phyloP scores from a whole-genome alignment of 2,113 vertebrate species.

The Rostratula benghalensis region DNA sequence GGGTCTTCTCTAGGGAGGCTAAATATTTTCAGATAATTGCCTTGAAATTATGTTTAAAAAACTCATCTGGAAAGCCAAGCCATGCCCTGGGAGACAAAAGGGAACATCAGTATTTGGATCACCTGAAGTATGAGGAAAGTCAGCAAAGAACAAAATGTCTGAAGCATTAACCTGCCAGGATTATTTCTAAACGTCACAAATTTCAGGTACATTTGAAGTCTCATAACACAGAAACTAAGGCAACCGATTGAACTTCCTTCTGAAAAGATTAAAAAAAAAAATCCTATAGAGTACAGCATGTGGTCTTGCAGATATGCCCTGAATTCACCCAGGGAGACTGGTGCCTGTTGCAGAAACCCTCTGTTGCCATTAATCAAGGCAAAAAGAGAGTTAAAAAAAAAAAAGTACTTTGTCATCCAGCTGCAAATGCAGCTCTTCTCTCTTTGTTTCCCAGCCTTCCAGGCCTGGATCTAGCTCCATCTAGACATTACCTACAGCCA shows the following conservation, averaged over 20 bases:
- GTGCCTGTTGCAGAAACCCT: not conserved
- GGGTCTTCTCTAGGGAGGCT: not conserved
- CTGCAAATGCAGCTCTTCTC: not conserved
- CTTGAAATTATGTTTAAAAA: not conserved
- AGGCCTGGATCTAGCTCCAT: not conserved
- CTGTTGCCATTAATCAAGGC: not conserved
- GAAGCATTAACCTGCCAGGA: constrained; percentile 33
- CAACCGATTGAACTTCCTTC: not conserved
- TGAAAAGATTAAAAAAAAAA: constrained; percentile 29
- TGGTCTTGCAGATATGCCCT: constrained; percentile 1
- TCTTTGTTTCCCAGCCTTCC: not conserved
- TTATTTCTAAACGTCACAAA: constrained; percentile 27
- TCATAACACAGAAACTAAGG: constrained; percentile 52
- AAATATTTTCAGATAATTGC: not conserved
- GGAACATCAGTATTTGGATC: constrained; percentile 23
- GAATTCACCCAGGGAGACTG: constrained; percentile 3
- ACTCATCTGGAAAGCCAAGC: not conserved
- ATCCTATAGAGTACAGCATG: constrained; percentile 32
- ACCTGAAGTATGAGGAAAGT: not conserved
- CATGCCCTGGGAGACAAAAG: constrained; percentile 12
- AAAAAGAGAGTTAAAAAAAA: not conserved
- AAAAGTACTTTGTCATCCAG: not conserved
- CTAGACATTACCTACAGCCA: not conserved
- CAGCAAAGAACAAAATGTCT: constrained; percentile 40
- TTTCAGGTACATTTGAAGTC: constrained; percentile 58